Percentiles rank a stretch among this genome's conserved stretches.
phyloP scores from a whole-genome alignment of 2,888 invertebrate species.

The Apodemia duryi region DNA sequence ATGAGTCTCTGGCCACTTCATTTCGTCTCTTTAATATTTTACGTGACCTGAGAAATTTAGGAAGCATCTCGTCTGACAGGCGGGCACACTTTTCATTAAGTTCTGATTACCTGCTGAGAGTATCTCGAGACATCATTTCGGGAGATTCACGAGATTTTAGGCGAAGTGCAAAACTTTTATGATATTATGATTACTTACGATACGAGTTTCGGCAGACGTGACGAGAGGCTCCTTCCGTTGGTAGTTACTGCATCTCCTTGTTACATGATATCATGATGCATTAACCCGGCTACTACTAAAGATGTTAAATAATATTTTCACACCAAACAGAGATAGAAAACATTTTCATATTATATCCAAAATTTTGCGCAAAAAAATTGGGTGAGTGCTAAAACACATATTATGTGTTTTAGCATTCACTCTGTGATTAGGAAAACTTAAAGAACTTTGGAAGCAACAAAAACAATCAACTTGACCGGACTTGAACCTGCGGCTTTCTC shows the following conservation, averaged over 20 bases:
- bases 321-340: too few relatives aligned
- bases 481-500: too few relatives aligned
- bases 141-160: slow-evolving; percentile 62
- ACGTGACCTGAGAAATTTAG: slow-evolving; percentile 77
- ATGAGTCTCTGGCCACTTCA: slow-evolving; percentile 78
- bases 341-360: too few relatives aligned
- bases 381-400: too few relatives aligned
- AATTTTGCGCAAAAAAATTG: too few relatives aligned
- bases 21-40: slow-evolving; percentile 77
- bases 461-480: too few relatives aligned
- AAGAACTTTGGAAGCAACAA: too few relatives aligned
- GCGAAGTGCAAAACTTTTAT: slow-evolving; percentile 77
- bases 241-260: not conserved
- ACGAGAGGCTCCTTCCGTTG: slow-evolving; percentile 34
- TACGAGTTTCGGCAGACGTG: slow-evolving; percentile 51
- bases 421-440: too few relatives aligned
- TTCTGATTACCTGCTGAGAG: slow-evolving; percentile 71
- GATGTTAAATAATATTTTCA: too few relatives aligned
- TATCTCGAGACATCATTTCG: slow-evolving; percentile 55
- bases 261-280: too few relatives aligned
- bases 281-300: too few relatives aligned
- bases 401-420: too few relatives aligned
- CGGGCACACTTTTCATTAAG: slow-evolving; percentile 75
- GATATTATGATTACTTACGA: slow-evolving; percentile 74
- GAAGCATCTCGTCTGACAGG: slow-evolving; percentile 51